Evolutionary conservation across 2,113 vertebrate genomes (phyloP).

Genomic region (Uria aalge): DNA sequence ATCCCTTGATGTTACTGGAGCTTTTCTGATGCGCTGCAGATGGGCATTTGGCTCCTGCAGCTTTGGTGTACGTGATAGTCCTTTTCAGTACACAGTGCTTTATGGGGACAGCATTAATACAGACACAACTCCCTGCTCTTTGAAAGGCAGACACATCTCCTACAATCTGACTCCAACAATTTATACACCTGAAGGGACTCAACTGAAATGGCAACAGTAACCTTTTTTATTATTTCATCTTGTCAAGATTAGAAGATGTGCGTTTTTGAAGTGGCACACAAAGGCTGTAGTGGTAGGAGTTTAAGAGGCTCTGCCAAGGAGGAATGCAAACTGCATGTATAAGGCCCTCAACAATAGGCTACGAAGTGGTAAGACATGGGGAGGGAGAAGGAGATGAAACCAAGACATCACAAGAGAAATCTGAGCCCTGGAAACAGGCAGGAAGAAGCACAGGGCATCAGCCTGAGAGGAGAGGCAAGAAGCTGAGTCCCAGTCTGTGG

Average conservation of each 20-base stretch:
- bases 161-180: not conserved
- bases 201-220: not conserved
- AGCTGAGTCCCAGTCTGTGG: not conserved
- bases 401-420: not conserved
- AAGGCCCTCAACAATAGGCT: not conserved
- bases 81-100: not conserved
- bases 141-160: not conserved
- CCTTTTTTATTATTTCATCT: not conserved
- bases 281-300: not conserved
- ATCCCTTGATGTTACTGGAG: not conserved
- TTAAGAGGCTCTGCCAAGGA: constrained; percentile 14
- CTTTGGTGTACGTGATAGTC: not conserved
- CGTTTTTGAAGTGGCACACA: not conserved
- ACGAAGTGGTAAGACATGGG: not conserved
- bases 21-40: not conserved
- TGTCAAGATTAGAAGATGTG: not conserved
- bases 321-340: not conserved
- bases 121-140: not conserved
- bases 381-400: not conserved
- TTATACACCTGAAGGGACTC: not conserved
- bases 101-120: not conserved
- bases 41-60: not conserved
- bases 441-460: not conserved
- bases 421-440: not conserved
- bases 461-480: not conserved